Conservation (phyloP, 2,888 invertebrate species). For the Mythimna albipuncta region DNA sequence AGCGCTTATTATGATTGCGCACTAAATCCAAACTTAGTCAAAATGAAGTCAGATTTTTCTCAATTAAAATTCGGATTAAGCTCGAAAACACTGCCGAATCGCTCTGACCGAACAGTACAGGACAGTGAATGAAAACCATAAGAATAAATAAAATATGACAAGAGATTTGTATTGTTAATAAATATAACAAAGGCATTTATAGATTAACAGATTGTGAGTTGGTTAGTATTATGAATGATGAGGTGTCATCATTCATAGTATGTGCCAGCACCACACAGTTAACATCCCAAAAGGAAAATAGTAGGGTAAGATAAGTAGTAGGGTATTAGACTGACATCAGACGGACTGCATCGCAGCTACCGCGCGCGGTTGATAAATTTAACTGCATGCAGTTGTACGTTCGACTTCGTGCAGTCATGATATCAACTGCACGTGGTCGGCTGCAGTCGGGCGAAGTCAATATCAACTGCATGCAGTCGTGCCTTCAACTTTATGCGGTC, state of each 20-base stretch:
- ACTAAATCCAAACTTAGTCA: neutral
- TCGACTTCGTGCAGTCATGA: too few species aligned
- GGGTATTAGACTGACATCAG: neutral
- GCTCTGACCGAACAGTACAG: neutral
- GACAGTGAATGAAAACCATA: constrained; percentile 1
- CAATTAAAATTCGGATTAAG: neutral
- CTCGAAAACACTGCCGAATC: neutral
- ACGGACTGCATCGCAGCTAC: too few species aligned
- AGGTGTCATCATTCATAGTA: neutral
- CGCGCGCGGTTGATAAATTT: too few species aligned
- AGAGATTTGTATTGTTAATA: neutral
- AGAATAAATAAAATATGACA: neutral
- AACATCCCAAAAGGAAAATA: neutral
- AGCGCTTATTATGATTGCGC: neutral
- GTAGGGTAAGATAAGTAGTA: neutral
- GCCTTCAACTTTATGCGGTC: too few species aligned
- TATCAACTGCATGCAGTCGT: too few species aligned
- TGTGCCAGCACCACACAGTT: too few species aligned
- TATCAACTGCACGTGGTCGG: too few species aligned
- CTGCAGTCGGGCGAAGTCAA: too few species aligned
- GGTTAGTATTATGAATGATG: neutral
- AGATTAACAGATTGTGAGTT: neutral
- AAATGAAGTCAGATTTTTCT: neutral
- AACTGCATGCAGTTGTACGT: too few species aligned
- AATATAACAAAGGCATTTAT: neutral